phyloP scores from a whole-genome alignment of 1,140 invertebrate species.

The Pseudomyrmex gracilis region DNA sequence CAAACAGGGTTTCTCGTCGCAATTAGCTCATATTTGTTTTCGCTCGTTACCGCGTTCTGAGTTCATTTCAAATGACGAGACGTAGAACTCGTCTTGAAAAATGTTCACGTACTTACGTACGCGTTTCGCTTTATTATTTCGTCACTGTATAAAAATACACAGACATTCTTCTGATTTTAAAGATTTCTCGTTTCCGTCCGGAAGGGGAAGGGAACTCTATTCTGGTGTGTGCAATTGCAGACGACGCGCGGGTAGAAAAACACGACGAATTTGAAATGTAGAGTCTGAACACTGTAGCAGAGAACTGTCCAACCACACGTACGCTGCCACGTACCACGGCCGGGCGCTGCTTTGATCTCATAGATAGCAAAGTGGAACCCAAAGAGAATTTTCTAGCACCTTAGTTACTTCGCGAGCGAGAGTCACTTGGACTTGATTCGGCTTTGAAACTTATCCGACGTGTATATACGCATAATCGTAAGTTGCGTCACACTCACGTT shows the following conservation, averaged over 20 bases:
- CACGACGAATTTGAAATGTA: constrained; percentile 47
- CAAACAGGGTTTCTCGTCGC: background rate
- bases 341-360: constrained; percentile 68
- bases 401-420: constrained; percentile 76
- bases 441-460: constrained; percentile 78
- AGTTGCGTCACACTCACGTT: background rate
- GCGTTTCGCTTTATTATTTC: too few species aligned
- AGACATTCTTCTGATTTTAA: too few species aligned
- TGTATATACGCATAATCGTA: background rate
- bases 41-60: background rate
- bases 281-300: constrained; percentile 30
- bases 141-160: too few species aligned
- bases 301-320: constrained; percentile 20
- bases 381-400: constrained; percentile 84
- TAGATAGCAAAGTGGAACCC: constrained; percentile 78
- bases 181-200: too few species aligned
- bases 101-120: too few species aligned
- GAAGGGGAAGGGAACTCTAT: background rate
- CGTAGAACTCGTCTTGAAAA: too few species aligned
- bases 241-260: constrained; percentile 14
- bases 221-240: constrained; percentile 17
- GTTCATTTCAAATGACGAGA: too few species aligned
- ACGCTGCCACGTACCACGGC: constrained; percentile 45
- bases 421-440: constrained; percentile 80
- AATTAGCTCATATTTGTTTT: background rate